Base-by-base conservation (phyloP, 2,888 invertebrate species). In the Scaptomyza cyrtandrae region DNA sequence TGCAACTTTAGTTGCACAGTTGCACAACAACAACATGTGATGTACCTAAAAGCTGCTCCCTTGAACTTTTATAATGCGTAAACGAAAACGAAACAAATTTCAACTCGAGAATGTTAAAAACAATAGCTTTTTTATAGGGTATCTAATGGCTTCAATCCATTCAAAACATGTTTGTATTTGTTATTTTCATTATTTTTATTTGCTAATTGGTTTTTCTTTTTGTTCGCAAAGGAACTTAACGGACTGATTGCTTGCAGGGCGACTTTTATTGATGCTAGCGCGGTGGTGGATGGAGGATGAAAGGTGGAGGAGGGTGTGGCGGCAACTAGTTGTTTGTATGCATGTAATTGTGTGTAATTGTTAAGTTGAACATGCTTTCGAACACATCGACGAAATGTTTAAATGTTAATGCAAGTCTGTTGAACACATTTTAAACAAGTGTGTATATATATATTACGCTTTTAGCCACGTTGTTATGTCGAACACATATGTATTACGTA, bases 1-100 rank as follows among this genome's bases (percentile, higher is more conserved):
- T 49, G 54, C 49, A 27, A 61, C 65, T 55, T 31, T 3, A 3
- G 24, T 24, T 14, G 33, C 49, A 52, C 41, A 33, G 63, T 52
- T 49, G 49, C 45, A 45, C 29, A n/a, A 5, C 11, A n/a, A n/a
- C n/a, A n/a, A n/a, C n/a, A n/a, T 19, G 19, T 14, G 10, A 0
- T n/a, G 6, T 11, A 3, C 37, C 11, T 10, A 1, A 35, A 35
- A 33, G 13, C 35, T 13, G 35, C 35, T 35, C 13, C 10, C 4
- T 35, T 33, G 10, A 33, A 33, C 3, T 33, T 7, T 6, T 33
- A 11, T 4, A 35, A 5, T 11, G 13, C 24, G 2, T 3, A 13
- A 11, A 29, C 29, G 29, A 7, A 29, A 29, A 29, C 5, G 29
- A 7, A 29, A 29, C 29, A 29, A 5, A 29, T 7, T 29, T 7